Percentiles rank a stretch among this genome's conserved stretches.
Evolutionary conservation across 2,888 invertebrate species (phyloP).

Genomic region (Orthosia cruda): DNA sequence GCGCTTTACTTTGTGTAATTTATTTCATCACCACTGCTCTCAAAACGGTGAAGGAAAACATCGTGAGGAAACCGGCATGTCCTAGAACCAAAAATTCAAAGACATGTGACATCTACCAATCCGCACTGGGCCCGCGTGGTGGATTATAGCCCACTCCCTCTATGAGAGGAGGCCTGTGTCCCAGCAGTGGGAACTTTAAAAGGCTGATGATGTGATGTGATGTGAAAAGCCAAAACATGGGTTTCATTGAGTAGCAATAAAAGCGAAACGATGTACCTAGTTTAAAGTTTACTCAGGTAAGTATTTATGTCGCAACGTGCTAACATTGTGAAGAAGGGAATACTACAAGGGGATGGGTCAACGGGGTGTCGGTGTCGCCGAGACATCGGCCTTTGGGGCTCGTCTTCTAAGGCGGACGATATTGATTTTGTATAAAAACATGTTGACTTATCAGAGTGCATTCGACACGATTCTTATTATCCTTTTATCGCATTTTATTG

Average conservation of each 20-base stretch:
- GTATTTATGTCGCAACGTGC: slow-evolving; percentile 88
- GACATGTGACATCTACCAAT: too few species aligned
- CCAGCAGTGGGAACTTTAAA: too few species aligned
- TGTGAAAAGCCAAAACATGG: too few species aligned
- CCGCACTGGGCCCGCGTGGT: too few species aligned
- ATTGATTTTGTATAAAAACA: slow-evolving; percentile 81
- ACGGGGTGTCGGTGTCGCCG: slow-evolving; percentile 79
- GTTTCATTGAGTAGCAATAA: slow-evolving; percentile 79
- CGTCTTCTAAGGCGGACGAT: slow-evolving; percentile 78
- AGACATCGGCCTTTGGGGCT: slow-evolving; percentile 79
- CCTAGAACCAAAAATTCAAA: too few species aligned
- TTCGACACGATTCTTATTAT: slow-evolving; percentile 38
- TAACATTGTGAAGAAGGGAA: slow-evolving; percentile 83
- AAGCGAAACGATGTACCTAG: slow-evolving; percentile 78
- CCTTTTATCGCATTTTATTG: slow-evolving; percentile 44
- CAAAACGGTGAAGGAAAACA: too few species aligned
- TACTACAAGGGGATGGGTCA: slow-evolving; percentile 81
- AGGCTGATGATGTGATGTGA: too few species aligned
- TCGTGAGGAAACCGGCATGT: too few species aligned
- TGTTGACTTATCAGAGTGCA: slow-evolving; percentile 55
- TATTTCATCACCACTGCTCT: too few species aligned
- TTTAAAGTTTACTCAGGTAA: slow-evolving; percentile 86
- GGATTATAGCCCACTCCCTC: too few species aligned
- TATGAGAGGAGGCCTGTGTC: too few species aligned
- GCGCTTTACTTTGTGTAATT: too few species aligned